phyloP scores from a whole-genome alignment of 2,888 invertebrate genomes.

The Zeuzera pyrina region DNA sequence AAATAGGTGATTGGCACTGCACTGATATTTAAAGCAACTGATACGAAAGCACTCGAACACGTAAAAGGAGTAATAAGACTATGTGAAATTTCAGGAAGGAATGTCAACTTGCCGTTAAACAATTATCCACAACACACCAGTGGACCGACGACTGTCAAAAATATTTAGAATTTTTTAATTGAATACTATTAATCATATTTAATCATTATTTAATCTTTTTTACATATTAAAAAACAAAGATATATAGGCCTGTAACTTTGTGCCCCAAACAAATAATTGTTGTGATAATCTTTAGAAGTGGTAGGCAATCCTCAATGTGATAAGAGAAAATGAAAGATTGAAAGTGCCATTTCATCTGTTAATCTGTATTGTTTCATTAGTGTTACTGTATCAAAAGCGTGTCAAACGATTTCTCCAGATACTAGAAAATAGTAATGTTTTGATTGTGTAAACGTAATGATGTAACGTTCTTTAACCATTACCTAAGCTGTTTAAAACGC shows the following conservation, averaged over 20 bases:
- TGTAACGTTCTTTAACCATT: too few relatives aligned
- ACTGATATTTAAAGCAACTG: too few relatives aligned
- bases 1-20: too few relatives aligned
- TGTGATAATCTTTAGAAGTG: slow-evolving; percentile 12
- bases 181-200: slow-evolving; percentile 6
- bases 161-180: too few relatives aligned
- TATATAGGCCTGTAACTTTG: slow-evolving; percentile 19
- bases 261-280: slow-evolving; percentile 22
- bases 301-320: slow-evolving; percentile 35
- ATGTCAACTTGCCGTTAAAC: slow-evolving; percentile 51
- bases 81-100: slow-evolving; percentile 53
- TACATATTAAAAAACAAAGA: slow-evolving; percentile 11
- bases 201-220: slow-evolving; percentile 10
- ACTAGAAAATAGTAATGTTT: too few relatives aligned
- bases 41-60: too few relatives aligned
- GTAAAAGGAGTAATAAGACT: too few relatives aligned
- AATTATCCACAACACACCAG: slow-evolving; percentile 12
- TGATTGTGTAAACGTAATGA: too few relatives aligned
- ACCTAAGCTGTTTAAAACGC: too few relatives aligned
- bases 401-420: too few relatives aligned
- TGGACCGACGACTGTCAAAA: slow-evolving; percentile 1
- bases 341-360: slow-evolving; percentile 45
- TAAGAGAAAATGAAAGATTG: slow-evolving; percentile 44
- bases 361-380: too few relatives aligned
- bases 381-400: background rate